Percentiles rank a stretch among this genome's conserved stretches.
These are phyloP conservation scores for Crocallis elinguaria DNA, from an alignment of 2,888 invertebrate species.

Conservation along the genomic window DNA sequence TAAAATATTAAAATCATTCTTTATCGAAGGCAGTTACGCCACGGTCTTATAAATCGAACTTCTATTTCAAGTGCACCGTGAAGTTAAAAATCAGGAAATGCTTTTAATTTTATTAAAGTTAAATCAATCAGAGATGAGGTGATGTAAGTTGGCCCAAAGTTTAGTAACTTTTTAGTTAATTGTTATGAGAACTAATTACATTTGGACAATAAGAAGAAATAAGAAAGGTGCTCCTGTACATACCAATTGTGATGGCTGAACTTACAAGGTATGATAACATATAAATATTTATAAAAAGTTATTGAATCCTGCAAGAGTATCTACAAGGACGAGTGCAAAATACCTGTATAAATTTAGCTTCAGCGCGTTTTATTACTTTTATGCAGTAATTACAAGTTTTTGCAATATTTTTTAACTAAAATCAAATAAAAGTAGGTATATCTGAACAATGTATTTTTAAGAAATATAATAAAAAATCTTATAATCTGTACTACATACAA, in stretches of 20 bases:
- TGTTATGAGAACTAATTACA: neutral
- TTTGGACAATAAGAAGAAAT: neutral
- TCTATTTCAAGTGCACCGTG: neutral
- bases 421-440: too few species aligned
- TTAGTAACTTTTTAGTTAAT: conserved; percentile 9
- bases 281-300: neutral
- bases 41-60: too few species aligned
- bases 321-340: neutral
- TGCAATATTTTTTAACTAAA: too few species aligned
- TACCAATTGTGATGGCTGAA: conserved; percentile 40
- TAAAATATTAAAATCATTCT: too few species aligned
- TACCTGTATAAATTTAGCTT: neutral
- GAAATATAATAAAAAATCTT: too few species aligned
- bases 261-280: conserved; percentile 45
- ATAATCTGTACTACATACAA: too few species aligned
- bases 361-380: neutral
- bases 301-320: neutral
- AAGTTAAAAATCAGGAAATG: neutral
- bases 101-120: neutral
- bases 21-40: too few species aligned
- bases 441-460: too few species aligned
- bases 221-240: conserved; percentile 1
- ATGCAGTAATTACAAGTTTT: neutral
- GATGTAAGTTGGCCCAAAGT: conserved; percentile 39
- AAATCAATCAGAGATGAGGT: conserved; percentile 21